A percentile compares a stretch with the other conserved stretches of the same genome.
Evolutionary conservation across 1,140 invertebrate genomes (phyloP).

Genomic region (Drosophila pallidifrons): DNA sequence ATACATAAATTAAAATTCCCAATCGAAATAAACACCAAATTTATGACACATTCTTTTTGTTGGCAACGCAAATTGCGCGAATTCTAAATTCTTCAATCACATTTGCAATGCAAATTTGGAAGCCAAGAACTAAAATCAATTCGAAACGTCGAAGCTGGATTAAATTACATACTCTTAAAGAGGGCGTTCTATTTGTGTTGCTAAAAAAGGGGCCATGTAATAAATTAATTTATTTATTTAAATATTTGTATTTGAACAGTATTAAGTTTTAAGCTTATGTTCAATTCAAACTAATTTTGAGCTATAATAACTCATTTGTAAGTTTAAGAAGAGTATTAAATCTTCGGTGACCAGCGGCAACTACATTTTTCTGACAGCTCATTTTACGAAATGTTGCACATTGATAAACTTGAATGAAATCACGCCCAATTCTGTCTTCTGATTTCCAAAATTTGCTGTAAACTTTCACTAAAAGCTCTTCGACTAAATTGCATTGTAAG

Average conservation of each 20-base stretch:
- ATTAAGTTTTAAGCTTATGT: too few relatives aligned
- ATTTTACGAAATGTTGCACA: background rate
- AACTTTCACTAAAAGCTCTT: constrained; percentile 58
- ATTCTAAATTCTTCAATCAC: constrained; percentile 37
- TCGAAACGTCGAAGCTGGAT: background rate
- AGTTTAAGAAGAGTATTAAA: too few relatives aligned
- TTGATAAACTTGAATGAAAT: constrained; percentile 3
- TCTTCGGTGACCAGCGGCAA: background rate
- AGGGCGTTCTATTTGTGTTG: background rate
- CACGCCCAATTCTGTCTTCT: constrained; percentile 8
- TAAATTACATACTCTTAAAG: constrained; percentile 13
- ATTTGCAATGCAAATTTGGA: constrained; percentile 70
- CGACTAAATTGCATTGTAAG: constrained; percentile 43
- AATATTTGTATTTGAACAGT: too few relatives aligned
- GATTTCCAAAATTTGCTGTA: constrained; percentile 25
- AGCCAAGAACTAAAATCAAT: constrained; percentile 51
- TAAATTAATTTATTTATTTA: too few relatives aligned
- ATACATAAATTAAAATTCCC: constrained; percentile 38
- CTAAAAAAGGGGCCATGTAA: too few relatives aligned
- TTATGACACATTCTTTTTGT: constrained; percentile 51
- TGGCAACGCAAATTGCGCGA: constrained; percentile 21
- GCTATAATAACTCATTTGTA: too few relatives aligned
- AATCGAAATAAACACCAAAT: constrained; percentile 37
- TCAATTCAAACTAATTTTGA: too few relatives aligned
- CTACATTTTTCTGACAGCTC: background rate